These are phyloP conservation scores for Falco novaeseelandiae DNA, from an alignment of 2,797 vertebrate genomes.

Conservation along the genomic window DNA sequence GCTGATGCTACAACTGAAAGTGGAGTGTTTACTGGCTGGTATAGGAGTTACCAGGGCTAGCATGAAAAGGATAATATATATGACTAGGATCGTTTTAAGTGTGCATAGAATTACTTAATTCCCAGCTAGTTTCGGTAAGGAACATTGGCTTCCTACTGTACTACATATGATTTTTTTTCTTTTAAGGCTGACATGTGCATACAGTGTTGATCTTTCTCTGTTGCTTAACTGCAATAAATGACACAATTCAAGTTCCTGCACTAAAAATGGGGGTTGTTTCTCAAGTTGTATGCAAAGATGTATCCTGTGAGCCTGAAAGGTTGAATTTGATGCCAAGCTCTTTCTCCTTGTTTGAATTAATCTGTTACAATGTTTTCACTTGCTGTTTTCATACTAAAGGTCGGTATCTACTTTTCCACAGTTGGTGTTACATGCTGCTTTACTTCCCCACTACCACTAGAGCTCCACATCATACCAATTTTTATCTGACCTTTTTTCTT, in stretches of 20 bases:
- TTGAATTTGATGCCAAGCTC: neutral
- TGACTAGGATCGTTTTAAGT: neutral
- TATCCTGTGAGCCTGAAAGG: neutral
- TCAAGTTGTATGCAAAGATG: neutral
- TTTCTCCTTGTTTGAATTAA: neutral
- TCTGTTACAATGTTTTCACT: neutral
- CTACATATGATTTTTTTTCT: neutral
- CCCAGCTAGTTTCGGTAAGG: neutral
- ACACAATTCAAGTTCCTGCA: neutral
- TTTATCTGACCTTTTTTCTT: slow-evolving; percentile 54
- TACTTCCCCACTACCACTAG: slow-evolving; percentile 76
- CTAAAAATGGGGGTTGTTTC: neutral
- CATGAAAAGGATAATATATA: neutral
- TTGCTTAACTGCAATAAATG: neutral
- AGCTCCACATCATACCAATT: slow-evolving; percentile 78
- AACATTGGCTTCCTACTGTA: neutral
- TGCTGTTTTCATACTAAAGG: neutral
- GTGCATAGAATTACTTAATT: neutral
- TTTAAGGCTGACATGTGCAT: neutral
- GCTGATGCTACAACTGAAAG: neutral
- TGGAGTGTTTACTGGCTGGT: neutral
- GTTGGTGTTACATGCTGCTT: slow-evolving; percentile 16
- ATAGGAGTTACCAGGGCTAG: neutral
- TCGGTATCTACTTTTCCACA: neutral
- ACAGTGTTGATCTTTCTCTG: neutral